These are phyloP conservation scores for Drosophila navojoa DNA, from an alignment of 1,140 invertebrate genomes.

Conservation along the genomic window DNA sequence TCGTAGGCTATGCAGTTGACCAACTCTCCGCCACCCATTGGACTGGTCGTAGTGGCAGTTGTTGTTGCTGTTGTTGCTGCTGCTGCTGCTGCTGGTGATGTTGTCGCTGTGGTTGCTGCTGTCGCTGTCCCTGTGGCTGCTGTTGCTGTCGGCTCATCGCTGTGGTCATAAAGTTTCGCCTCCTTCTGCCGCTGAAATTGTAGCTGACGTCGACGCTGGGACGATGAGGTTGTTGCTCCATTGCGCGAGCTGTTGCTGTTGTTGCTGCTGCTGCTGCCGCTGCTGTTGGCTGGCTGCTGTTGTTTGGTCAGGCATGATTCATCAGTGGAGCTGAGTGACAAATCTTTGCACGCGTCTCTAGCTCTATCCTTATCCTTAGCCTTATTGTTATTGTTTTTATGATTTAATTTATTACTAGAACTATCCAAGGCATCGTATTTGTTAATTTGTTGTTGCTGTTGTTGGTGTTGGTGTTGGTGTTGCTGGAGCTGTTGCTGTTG, in stretches of 20 bases:
- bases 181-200: constrained; percentile 73
- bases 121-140: constrained; percentile 8
- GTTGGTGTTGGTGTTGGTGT: constrained; percentile 39
- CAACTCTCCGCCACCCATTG: constrained; percentile 62
- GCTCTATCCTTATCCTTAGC: constrained; percentile 49
- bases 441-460: constrained; percentile 51
- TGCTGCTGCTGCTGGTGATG: not conserved
- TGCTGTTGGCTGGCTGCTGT: constrained; percentile 18
- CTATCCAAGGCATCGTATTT: constrained; percentile 72
- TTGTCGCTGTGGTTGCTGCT: constrained; percentile 1
- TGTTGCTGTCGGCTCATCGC: constrained; percentile 43
- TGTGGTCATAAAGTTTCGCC: constrained; percentile 68
- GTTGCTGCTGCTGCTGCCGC: not conserved
- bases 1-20: constrained; percentile 74
- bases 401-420: constrained; percentile 74
- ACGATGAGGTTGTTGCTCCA: constrained; percentile 41
- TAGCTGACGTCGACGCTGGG: constrained; percentile 65
- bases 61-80: constrained; percentile 6
- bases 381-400: constrained; percentile 74
- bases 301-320: constrained; percentile 63
- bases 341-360: constrained; percentile 55
- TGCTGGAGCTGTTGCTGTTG: constrained; percentile 40
- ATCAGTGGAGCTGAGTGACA: constrained; percentile 51
- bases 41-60: constrained; percentile 23
- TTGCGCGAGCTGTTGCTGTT: constrained; percentile 24